These are phyloP conservation scores for Zygothrica quintamaculata DNA, from an alignment of 2,888 invertebrate genomes.

Conservation along the genomic window DNA sequence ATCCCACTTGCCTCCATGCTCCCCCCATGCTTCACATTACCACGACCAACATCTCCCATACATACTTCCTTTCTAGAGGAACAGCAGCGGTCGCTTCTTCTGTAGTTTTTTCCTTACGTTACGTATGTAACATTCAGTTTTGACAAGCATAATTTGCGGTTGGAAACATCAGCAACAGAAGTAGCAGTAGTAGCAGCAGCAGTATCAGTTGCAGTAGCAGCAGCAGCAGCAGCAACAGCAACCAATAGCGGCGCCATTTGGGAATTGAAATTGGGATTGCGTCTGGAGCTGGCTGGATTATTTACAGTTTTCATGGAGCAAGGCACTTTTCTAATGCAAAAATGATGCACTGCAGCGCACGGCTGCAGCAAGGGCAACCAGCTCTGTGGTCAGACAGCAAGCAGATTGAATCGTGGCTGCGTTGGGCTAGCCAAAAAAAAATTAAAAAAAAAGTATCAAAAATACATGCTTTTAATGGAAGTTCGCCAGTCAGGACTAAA, in stretches of 20 bases:
- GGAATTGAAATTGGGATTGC: not conserved
- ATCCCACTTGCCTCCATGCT: constrained; percentile 11
- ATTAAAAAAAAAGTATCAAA: too few relatives aligned
- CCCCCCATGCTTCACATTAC: constrained; percentile 2
- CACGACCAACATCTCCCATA: constrained; percentile 4
- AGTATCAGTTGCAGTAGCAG: constrained; percentile 22
- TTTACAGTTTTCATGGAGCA: constrained; percentile 69
- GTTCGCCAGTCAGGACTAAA: constrained; percentile 13
- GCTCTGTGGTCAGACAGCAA: constrained; percentile 61
- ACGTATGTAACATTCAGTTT: constrained; percentile 78
- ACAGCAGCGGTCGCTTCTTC: constrained; percentile 21
- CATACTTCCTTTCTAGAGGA: constrained; percentile 8
- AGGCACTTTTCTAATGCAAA: constrained; percentile 76
- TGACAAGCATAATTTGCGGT: constrained; percentile 79
- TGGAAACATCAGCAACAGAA: constrained; percentile 33
- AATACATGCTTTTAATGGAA: constrained; percentile 63
- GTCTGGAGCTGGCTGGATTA: constrained; percentile 40
- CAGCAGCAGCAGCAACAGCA: constrained; percentile 28
- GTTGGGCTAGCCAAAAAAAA: constrained; percentile 46
- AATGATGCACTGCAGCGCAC: constrained; percentile 72
- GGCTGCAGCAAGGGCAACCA: constrained; percentile 16
- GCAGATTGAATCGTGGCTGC: constrained; percentile 41
- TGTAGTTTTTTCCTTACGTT: constrained; percentile 51
- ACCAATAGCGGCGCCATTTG: not conserved
- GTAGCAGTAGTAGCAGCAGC: constrained; percentile 23